Conservation (phyloP, 2,888 invertebrate genomes). For the Arctia plantaginis region DNA sequence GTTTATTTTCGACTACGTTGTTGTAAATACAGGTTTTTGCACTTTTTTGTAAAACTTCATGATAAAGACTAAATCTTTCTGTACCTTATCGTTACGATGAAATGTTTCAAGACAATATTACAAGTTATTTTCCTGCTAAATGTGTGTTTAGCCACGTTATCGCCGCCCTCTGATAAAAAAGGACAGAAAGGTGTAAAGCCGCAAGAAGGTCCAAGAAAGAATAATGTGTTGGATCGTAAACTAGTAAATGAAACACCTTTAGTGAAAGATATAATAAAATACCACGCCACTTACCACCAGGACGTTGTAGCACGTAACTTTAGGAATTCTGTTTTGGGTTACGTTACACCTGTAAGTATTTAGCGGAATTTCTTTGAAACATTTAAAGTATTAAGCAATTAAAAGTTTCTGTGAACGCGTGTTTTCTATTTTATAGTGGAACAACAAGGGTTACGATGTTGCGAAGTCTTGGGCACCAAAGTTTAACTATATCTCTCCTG, state of each 20-base stretch:
- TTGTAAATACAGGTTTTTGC: conserved; percentile 16
- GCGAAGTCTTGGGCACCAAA: conserved; percentile 96
- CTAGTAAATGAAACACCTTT: conserved; percentile 89
- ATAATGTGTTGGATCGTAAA: conserved; percentile 89
- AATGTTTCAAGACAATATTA: conserved; percentile 68
- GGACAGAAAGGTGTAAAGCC: conserved; percentile 79
- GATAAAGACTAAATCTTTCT: conserved; percentile 16
- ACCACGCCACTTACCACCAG: conserved; percentile 91
- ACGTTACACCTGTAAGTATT: conserved; percentile 92
- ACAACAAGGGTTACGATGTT: conserved; percentile 96
- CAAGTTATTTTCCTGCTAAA: conserved; percentile 72
- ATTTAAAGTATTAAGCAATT: neutral
- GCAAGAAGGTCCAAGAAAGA: conserved; percentile 86
- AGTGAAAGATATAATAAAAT: conserved; percentile 91
- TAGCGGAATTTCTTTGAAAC: neutral
- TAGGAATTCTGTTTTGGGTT: conserved; percentile 92
- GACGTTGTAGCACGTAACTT: conserved; percentile 89
- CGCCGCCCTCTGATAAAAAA: conserved; percentile 81
- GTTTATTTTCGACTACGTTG: conserved; percentile 22
- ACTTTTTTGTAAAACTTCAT: conserved; percentile 14
- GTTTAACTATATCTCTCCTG: conserved; percentile 96
- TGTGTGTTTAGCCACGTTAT: conserved; percentile 78
- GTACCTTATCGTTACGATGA: conserved; percentile 62
- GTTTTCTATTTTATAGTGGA: conserved; percentile 90
- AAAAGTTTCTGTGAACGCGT: neutral